These are phyloP conservation scores for Heloderma charlesbogerti DNA, from an alignment of 2,113 vertebrate species.

Conservation along the genomic window DNA sequence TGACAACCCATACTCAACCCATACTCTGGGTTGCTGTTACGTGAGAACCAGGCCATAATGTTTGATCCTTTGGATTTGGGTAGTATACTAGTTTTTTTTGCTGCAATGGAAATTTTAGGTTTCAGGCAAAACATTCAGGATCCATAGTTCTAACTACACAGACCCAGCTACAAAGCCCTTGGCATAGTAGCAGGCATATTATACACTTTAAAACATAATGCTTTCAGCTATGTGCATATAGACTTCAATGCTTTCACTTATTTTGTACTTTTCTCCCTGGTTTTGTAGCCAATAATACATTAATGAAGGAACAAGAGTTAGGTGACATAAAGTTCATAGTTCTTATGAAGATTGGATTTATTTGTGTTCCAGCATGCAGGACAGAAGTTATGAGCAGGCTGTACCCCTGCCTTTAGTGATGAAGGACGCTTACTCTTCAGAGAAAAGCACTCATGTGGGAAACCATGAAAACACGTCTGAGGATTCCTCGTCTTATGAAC, in stretches of 20 bases:
- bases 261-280: neutral
- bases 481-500: constrained; percentile 80
- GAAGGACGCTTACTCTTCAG: constrained; percentile 73
- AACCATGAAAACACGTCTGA: constrained; percentile 79
- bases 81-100: neutral
- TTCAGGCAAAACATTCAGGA: neutral
- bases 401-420: constrained; percentile 78
- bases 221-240: neutral
- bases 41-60: neutral
- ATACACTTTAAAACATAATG: neutral
- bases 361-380: constrained; percentile 85
- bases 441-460: constrained; percentile 66
- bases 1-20: too few relatives aligned
- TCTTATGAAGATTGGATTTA: neutral
- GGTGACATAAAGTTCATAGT: neutral
- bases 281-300: constrained; percentile 7
- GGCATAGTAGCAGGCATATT: neutral
- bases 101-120: neutral
- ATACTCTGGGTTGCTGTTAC: too few relatives aligned
- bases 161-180: neutral
- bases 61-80: neutral
- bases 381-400: constrained; percentile 80
- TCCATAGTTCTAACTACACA: neutral
- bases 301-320: neutral
- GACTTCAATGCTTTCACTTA: neutral